Conservation (phyloP, 1,140 invertebrate species). For the Drosophila persimilis region DNA sequence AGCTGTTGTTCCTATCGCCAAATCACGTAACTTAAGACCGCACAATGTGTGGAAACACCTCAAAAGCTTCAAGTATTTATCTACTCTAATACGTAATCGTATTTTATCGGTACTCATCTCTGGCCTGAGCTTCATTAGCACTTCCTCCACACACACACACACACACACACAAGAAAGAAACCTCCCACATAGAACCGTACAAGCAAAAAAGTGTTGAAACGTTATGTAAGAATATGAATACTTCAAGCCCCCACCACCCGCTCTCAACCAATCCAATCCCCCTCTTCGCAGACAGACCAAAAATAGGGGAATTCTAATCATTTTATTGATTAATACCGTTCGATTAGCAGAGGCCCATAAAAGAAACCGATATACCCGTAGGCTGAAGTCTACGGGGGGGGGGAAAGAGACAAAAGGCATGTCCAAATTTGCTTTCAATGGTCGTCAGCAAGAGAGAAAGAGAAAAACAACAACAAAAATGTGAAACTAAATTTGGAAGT, state of each 20-base stretch:
- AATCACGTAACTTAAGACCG: neutral
- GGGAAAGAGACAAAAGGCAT: neutral
- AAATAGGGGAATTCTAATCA: constrained; percentile 74
- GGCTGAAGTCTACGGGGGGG: neutral
- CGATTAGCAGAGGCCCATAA: constrained; percentile 62
- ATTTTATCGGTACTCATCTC: constrained; percentile 29
- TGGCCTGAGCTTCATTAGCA: constrained; percentile 53
- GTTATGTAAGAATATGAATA: constrained; percentile 49
- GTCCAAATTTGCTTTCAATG: constrained; percentile 24
- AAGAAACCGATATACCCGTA: constrained; percentile 16
- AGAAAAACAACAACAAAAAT: constrained; percentile 13
- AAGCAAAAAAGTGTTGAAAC: constrained; percentile 55
- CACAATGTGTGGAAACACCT: neutral
- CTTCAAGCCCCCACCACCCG: neutral
- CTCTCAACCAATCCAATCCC: constrained; percentile 4
- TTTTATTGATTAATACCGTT: constrained; percentile 74
- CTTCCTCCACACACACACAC: constrained; percentile 49
- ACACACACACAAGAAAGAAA: constrained; percentile 35
- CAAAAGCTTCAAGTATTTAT: constrained; percentile 12
- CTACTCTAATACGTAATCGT: constrained; percentile 25
- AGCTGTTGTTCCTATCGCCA: too few relatives aligned
- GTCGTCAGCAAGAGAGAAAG: constrained; percentile 12
- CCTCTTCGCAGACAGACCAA: constrained; percentile 32
- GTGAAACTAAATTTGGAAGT: constrained; percentile 51
- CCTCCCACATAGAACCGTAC: constrained; percentile 38